Evolutionary conservation across 1,140 invertebrate genomes (phyloP), one percentile per base, ranked within the genome.

Genomic region (Drosophila pruinosa): DNA sequence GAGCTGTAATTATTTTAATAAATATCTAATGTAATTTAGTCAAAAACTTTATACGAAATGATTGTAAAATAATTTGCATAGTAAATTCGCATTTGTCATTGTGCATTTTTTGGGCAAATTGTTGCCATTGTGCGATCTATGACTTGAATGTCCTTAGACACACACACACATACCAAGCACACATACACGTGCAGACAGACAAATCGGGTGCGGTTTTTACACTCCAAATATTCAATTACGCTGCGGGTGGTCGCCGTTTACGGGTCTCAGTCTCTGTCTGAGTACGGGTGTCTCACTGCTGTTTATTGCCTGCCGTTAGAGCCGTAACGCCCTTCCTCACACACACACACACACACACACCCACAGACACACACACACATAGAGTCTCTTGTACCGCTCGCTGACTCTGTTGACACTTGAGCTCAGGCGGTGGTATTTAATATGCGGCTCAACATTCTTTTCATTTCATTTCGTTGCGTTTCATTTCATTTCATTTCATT

Each of bases 341-440:
- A 54, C 21, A 48, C 41, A 22, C 12, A 34, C 38, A 53, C 17
- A 39, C 45, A 50, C 31, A 61, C 31, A 41, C 36, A 34, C 38
- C 15, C 43, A 61, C 21, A 14, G 4, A 10, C 21, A 43, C 12
- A 47, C 28, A 24, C 15, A 47, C 41, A 36, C 41, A 59, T 19
- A 21, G 41, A 36, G 26, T 50, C 57, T 15, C 17, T 38, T 14
- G 39, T 56, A 52, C 64, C 65, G 50, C 67, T 63, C 31, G 39
- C 67, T 63, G 67, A 41, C 59, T 75, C 71, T 86, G 82, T 86
- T 86, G 82, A 86, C 82, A 86, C 82, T 86, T 86, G 62, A 88
- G 82, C 82, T 88, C 82, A 86, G 82, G 81, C 82, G 78, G 82
- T 88, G 82, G 82, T 86, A 86, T 86, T 86, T 88, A 86, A 86